phyloP scores from a whole-genome alignment of 2,888 invertebrate species.

The Trissonchulus sp. region DNA sequence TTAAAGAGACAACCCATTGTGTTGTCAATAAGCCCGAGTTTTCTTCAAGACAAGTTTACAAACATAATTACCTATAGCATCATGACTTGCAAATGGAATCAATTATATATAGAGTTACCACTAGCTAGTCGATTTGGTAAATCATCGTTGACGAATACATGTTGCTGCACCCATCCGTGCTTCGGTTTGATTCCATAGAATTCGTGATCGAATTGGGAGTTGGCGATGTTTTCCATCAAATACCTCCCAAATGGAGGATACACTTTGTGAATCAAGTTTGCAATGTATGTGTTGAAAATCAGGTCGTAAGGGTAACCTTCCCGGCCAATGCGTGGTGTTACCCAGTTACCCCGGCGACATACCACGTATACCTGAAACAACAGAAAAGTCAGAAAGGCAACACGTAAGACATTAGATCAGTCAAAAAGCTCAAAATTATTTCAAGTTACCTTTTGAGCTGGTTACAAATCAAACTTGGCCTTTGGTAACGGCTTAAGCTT shows the following conservation, averaged over 20 bases:
- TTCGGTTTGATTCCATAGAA: constrained; percentile 53
- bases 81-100: too few species aligned
- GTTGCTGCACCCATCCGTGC: constrained; percentile 41
- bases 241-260: background rate
- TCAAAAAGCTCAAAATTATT: too few species aligned
- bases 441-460: too few species aligned
- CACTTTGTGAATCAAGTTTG: background rate
- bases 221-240: background rate
- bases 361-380: constrained; percentile 53
- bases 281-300: background rate
- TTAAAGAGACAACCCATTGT: too few species aligned
- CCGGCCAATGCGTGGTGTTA: constrained; percentile 55
- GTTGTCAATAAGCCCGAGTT: too few species aligned
- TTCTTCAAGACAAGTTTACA: too few species aligned
- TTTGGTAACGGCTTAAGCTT: too few species aligned
- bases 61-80: too few species aligned
- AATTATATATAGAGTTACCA: too few species aligned
- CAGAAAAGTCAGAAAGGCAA: too few species aligned
- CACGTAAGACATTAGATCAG: too few species aligned
- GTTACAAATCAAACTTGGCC: too few species aligned
- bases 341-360: constrained; percentile 57
- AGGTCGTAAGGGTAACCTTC: constrained; percentile 53
- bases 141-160: constrained; percentile 53
- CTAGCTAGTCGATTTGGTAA: constrained; percentile 55
- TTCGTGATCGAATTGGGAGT: constrained; percentile 50